These are phyloP conservation scores for Narcine bancroftii DNA, from an alignment of 2,113 vertebrate genomes.

Conservation along the genomic window DNA sequence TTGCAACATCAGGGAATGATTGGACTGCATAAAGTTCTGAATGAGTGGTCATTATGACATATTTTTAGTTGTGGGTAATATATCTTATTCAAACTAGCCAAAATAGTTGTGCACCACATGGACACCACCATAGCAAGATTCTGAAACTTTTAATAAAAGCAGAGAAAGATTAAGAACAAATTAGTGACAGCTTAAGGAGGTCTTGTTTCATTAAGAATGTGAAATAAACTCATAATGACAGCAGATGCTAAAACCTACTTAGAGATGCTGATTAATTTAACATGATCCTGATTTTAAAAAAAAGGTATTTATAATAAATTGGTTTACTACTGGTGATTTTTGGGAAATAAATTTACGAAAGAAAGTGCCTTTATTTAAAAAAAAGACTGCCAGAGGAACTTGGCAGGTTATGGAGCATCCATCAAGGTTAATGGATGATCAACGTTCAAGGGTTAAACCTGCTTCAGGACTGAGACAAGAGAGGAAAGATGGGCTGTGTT, in stretches of 20 bases:
- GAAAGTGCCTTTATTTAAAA: no score
- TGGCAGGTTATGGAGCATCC: no score
- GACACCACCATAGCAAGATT: not conserved
- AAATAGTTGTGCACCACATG: no score
- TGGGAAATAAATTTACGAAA: no score
- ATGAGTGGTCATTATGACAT: constrained; percentile 12
- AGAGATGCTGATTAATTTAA: constrained; percentile 24
- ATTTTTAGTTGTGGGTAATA: not conserved
- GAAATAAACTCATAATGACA: constrained; percentile 21
- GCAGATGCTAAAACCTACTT: not conserved
- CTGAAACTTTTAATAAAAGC: constrained; percentile 18
- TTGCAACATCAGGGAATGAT: constrained; percentile 12
- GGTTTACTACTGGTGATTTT: no score
- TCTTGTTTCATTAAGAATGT: not conserved
- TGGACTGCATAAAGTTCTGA: constrained; percentile 15
- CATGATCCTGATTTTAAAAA: not conserved
- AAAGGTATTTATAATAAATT: not conserved
- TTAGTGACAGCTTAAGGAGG: not conserved
- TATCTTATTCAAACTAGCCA: not conserved
- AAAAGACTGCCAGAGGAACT: no score
- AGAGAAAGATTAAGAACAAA: not conserved
- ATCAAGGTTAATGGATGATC: no score
- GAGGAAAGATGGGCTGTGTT: no score
- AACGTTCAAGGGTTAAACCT: no score
- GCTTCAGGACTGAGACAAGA: no score